Conservation (phyloP, 2,797 vertebrate genomes). For the Harpagifer antarcticus region DNA sequence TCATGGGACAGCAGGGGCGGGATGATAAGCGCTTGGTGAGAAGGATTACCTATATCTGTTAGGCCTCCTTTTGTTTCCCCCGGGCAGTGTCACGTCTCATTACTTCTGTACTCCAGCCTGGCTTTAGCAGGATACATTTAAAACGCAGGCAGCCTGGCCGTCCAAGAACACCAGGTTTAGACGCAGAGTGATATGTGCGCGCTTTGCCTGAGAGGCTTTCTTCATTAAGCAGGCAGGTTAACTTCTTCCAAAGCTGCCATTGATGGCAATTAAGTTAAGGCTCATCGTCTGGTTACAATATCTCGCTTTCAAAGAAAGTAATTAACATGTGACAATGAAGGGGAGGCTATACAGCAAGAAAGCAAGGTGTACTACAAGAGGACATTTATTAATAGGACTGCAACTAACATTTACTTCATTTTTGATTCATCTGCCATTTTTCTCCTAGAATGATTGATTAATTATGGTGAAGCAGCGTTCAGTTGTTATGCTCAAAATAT, state of each 20-base stretch:
- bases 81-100: constrained; percentile 79
- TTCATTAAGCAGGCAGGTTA: constrained; percentile 71
- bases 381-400: not conserved
- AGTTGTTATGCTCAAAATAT: too few relatives aligned
- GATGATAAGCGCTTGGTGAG: constrained; percentile 73
- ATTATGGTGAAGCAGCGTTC: too few relatives aligned
- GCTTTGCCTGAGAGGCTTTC: constrained; percentile 56
- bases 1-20: constrained; percentile 65
- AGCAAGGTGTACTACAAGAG: too few relatives aligned
- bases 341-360: too few relatives aligned
- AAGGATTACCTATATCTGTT: constrained; percentile 80
- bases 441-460: too few relatives aligned
- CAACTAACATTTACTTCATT: too few relatives aligned
- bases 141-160: constrained; percentile 59
- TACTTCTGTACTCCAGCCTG: constrained; percentile 74
- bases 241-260: constrained; percentile 73
- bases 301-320: constrained; percentile 12
- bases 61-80: constrained; percentile 74
- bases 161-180: constrained; percentile 70
- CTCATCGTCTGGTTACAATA: constrained; percentile 19
- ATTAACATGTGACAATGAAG: constrained; percentile 13
- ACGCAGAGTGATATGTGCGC: constrained; percentile 68
- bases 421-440: too few relatives aligned
- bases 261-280: constrained; percentile 66
- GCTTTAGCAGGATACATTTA: constrained; percentile 79